phyloP scores from a whole-genome alignment of 2,888 invertebrate genomes.

The Cinara cedri region DNA sequence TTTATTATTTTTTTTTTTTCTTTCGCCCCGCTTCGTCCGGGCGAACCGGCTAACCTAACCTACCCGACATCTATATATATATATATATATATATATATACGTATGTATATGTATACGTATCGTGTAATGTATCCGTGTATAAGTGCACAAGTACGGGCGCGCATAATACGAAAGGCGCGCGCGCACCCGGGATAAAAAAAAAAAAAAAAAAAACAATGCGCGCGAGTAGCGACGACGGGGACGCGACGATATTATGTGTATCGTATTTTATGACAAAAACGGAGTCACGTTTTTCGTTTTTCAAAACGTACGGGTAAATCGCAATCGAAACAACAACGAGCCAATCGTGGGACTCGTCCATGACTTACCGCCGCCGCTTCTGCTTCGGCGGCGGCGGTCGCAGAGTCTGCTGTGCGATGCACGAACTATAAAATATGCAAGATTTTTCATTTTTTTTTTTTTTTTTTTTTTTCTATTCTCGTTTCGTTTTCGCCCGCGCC shows the following conservation, averaged over 20 bases:
- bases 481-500: neutral
- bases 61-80: neutral
- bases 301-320: conserved; percentile 25
- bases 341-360: conserved; percentile 51
- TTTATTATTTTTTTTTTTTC: no score
- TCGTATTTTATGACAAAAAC: conserved; percentile 55
- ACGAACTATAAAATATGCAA: conserved; percentile 28
- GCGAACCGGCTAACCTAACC: no score
- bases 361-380: neutral
- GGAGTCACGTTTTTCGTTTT: conserved; percentile 47
- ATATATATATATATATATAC: neutral
- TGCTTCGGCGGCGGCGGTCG: neutral
- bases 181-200: neutral
- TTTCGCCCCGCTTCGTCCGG: no score
- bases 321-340: conserved; percentile 49
- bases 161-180: no score
- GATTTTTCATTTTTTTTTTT: conserved; percentile 23
- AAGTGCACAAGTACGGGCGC: no score
- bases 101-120: neutral
- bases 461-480: conserved; percentile 36
- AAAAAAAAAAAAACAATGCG: conserved; percentile 44
- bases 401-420: neutral
- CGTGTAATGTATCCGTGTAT: no score
- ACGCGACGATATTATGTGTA: neutral
- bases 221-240: neutral